Percentiles rank a stretch among this genome's conserved stretches.
These are phyloP conservation scores for Brachionus angularis DNA, from an alignment of 1,140 invertebrate species.

Conservation along the genomic window DNA sequence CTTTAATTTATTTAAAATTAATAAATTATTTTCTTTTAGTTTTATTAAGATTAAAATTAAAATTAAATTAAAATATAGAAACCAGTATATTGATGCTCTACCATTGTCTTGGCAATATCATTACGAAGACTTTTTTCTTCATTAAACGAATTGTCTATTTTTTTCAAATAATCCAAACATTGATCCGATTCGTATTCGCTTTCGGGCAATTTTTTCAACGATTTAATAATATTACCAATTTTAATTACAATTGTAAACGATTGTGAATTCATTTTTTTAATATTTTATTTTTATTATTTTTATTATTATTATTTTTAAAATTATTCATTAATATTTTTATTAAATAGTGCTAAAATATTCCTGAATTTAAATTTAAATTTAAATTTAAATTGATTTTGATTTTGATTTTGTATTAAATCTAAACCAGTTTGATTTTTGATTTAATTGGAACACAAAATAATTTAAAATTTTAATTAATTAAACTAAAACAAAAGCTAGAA, in stretches of 20 bases:
- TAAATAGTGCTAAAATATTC: too few relatives aligned
- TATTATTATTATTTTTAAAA: too few relatives aligned
- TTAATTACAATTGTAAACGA: constrained; percentile 20
- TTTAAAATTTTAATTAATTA: too few relatives aligned
- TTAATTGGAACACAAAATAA: too few relatives aligned
- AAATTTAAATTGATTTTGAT: too few relatives aligned
- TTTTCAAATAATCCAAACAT: constrained; percentile 36
- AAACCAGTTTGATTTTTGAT: too few relatives aligned
- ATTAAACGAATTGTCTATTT: constrained; percentile 31
- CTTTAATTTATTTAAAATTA: background rate
- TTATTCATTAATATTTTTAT: too few relatives aligned
- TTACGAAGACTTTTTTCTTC: constrained; percentile 1
- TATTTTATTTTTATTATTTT: too few relatives aligned
- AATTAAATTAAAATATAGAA: background rate
- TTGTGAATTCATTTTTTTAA: constrained; percentile 23
- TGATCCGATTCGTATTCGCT: constrained; percentile 21
- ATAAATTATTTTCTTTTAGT: background rate
- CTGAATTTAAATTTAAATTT: too few relatives aligned
- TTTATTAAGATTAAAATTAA: too few relatives aligned
- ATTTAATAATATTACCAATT: constrained; percentile 34
- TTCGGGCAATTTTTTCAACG: constrained; percentile 32
- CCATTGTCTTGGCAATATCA: constrained; percentile 19
- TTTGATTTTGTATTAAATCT: too few relatives aligned
- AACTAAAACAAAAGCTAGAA: too few relatives aligned
- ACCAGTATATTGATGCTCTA: constrained; percentile 33